Conservation (phyloP, 2,797 vertebrate genomes). For the Orientallactaga sibirica region DNA sequence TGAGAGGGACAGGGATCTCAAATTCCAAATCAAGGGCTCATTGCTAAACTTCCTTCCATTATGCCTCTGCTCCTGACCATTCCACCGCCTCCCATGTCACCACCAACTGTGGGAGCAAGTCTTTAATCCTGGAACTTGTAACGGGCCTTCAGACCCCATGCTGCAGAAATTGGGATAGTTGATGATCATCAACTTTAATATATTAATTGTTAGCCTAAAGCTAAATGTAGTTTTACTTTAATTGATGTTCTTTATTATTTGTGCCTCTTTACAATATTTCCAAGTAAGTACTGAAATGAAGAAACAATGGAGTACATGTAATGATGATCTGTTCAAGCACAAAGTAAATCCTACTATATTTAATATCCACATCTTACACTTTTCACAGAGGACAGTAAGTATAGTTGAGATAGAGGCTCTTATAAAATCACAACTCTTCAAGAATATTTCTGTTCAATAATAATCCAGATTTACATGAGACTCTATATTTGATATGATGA, state of each 20-base stretch:
- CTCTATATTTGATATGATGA: background rate
- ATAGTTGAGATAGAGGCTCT: background rate
- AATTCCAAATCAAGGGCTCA: background rate
- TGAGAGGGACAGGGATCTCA: background rate
- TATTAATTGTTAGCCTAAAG: background rate
- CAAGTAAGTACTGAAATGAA: background rate
- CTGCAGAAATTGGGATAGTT: background rate
- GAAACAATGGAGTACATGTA: background rate
- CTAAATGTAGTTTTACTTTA: background rate
- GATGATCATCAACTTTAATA: background rate
- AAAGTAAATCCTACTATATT: background rate
- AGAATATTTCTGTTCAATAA: background rate
- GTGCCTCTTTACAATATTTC: background rate
- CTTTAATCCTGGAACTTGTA: background rate
- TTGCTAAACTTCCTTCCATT: background rate
- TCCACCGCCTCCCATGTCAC: rapidly evolving
- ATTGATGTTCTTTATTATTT: background rate
- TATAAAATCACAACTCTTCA: background rate
- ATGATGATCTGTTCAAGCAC: background rate
- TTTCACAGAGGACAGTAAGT: background rate
- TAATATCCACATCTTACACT: background rate
- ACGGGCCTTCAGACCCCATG: background rate
- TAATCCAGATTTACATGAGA: background rate
- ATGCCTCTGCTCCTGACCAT: background rate
- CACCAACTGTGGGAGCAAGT: background rate